Conservation (phyloP, 2,797 vertebrate species). For the Austrolebias charrua region DNA sequence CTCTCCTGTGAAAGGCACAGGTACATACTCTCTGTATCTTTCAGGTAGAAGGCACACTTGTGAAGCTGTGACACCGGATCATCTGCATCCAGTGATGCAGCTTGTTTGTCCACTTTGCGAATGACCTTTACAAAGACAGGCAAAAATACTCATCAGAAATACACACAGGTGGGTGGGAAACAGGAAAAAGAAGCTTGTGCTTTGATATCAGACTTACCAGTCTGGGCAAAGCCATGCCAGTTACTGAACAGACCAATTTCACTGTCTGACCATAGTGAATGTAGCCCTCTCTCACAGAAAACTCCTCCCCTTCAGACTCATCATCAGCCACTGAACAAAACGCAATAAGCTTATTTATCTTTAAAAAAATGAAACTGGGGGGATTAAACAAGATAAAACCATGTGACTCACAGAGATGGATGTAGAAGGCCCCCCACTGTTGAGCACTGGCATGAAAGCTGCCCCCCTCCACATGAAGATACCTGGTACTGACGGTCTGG, state of each 20-base stretch:
- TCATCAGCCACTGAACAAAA: constrained; percentile 91
- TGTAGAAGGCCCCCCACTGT: constrained; percentile 98
- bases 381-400: too few relatives aligned
- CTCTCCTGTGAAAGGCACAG: constrained; percentile 95
- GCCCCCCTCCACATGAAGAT: constrained; percentile 97
- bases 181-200: neutral
- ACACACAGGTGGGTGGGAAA: too few relatives aligned
- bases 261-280: constrained; percentile 98
- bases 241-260: constrained; percentile 97
- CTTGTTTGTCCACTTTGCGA: constrained; percentile 81
- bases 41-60: constrained; percentile 81
- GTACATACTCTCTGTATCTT: constrained; percentile 81
- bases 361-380: too few relatives aligned
- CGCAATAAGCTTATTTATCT: neutral
- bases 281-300: constrained; percentile 96
- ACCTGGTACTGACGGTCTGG: constrained; percentile 97
- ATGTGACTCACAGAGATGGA: constrained; percentile 93
- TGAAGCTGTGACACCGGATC: constrained; percentile 81
- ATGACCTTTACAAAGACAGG: constrained; percentile 62
- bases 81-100: constrained; percentile 74
- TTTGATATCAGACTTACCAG: constrained; percentile 78
- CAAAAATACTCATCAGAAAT: constrained; percentile 1
- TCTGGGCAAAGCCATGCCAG: constrained; percentile 97
- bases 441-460: constrained; percentile 99
- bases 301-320: constrained; percentile 99